A percentile compares a stretch with the other conserved stretches of the same genome.
These are phyloP conservation scores for Sebastes oblongus DNA, from an alignment of 2,797 vertebrate genomes.

Conservation along the genomic window DNA sequence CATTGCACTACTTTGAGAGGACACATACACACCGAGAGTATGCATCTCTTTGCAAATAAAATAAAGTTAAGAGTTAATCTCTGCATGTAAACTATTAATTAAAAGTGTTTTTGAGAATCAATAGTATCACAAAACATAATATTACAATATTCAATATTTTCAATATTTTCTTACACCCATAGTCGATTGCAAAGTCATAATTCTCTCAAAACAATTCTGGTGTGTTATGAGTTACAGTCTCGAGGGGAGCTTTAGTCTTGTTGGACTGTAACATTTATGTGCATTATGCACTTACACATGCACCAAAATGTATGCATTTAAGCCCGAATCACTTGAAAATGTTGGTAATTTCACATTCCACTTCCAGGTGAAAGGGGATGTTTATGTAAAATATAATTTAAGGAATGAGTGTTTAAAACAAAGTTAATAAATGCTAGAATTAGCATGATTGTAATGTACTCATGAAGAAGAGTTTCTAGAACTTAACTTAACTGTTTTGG, in stretches of 20 bases:
- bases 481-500: not conserved
- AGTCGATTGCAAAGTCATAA: not conserved
- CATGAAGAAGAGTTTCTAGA: not conserved
- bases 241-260: no score
- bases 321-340: not conserved
- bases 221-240: not conserved
- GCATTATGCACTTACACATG: not conserved
- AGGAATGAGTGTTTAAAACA: not conserved
- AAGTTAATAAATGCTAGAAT: not conserved
- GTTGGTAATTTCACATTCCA: not conserved
- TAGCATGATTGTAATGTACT: not conserved
- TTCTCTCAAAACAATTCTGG: not conserved
- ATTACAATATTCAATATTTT: no score
- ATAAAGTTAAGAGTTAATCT: no score
- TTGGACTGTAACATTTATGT: not conserved
- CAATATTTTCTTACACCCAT: not conserved
- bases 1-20: no score
- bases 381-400: not conserved
- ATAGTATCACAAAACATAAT: no score
- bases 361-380: not conserved
- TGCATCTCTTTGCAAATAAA: no score
- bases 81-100: no score
- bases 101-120: no score
- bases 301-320: not conserved
- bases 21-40: no score